Evolutionary conservation across 2,888 invertebrate genomes (phyloP).

Genomic region (Epicampocera succincta): DNA sequence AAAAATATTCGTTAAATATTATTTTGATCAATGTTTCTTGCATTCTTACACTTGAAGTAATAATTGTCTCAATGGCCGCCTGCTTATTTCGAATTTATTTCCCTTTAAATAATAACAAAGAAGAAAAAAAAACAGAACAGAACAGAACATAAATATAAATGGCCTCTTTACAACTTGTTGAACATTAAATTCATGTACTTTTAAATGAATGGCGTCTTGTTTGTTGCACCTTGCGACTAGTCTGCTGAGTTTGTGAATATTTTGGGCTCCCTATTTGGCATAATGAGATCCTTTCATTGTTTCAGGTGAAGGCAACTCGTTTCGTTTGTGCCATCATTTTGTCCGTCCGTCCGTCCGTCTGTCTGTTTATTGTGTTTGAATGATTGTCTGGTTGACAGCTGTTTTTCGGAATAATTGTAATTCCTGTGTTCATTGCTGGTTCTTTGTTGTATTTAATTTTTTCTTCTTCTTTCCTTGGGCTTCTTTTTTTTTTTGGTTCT

Average conservation of each 20-base stretch:
- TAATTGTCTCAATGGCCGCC: too few relatives aligned
- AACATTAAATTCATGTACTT: conserved; percentile 3
- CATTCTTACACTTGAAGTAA: background rate
- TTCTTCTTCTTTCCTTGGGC: background rate
- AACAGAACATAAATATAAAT: conserved; percentile 9
- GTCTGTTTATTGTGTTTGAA: conserved; percentile 31
- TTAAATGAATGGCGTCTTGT: conserved; percentile 37
- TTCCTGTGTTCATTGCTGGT: conserved; percentile 34
- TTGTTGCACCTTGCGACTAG: conserved; percentile 61
- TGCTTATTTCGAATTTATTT: background rate
- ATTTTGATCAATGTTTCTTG: too few relatives aligned
- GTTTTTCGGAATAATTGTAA: conserved; percentile 63
- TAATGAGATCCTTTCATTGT: conserved; percentile 37
- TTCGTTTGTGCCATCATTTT: background rate
- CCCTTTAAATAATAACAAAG: background rate
- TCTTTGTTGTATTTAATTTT: conserved; percentile 25
- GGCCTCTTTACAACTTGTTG: conserved; percentile 9
- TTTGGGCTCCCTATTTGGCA: conserved; percentile 16
- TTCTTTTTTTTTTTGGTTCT: background rate
- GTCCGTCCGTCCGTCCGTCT: conserved; percentile 18
- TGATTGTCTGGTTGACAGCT: conserved; percentile 64
- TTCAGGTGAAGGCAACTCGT: background rate
- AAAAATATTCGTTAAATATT: too few relatives aligned
- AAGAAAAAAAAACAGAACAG: too few relatives aligned
- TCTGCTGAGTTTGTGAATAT: conserved; percentile 12